These are phyloP conservation scores for Hyposoter dolosus DNA, from an alignment of 2,888 invertebrate genomes.

Conservation along the genomic window DNA sequence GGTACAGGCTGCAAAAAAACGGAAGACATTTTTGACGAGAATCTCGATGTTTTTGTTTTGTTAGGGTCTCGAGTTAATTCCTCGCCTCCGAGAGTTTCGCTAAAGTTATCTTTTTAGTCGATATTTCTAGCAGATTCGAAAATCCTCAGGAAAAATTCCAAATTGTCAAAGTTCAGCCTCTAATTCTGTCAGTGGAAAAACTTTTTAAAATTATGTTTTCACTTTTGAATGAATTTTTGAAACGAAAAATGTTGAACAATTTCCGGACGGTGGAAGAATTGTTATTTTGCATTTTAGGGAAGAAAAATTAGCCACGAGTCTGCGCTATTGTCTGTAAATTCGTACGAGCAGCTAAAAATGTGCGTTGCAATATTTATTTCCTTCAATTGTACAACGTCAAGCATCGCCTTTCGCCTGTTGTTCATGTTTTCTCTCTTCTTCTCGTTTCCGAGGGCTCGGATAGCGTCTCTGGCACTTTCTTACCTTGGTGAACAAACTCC, in stretches of 20 bases:
- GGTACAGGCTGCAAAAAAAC: constrained; percentile 81
- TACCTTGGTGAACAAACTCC: constrained; percentile 71
- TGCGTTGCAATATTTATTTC: neutral
- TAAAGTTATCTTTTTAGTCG: constrained; percentile 55
- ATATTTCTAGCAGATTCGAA: constrained; percentile 24
- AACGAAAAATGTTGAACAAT: neutral
- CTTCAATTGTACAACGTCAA: neutral
- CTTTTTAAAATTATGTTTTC: neutral
- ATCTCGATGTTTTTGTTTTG: constrained; percentile 36
- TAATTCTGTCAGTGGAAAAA: neutral
- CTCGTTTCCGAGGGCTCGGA: neutral
- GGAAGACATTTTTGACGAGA: constrained; percentile 71
- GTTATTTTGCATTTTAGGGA: neutral
- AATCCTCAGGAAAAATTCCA: constrained; percentile 21
- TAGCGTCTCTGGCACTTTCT: constrained; percentile 45
- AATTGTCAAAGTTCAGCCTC: constrained; percentile 1
- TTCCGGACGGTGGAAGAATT: neutral
- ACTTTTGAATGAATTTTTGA: neutral
- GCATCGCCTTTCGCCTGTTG: neutral
- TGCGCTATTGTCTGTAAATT: neutral
- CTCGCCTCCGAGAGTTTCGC: constrained; percentile 64
- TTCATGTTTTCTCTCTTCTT: neutral
- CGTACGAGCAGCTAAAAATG: neutral
- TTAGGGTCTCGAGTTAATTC: constrained; percentile 66
- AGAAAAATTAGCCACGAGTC: neutral